A percentile compares a stretch with the other conserved stretches of the same genome.
Conservation (phyloP, 2,888 invertebrate genomes). For the Auanema sp. region DNA sequence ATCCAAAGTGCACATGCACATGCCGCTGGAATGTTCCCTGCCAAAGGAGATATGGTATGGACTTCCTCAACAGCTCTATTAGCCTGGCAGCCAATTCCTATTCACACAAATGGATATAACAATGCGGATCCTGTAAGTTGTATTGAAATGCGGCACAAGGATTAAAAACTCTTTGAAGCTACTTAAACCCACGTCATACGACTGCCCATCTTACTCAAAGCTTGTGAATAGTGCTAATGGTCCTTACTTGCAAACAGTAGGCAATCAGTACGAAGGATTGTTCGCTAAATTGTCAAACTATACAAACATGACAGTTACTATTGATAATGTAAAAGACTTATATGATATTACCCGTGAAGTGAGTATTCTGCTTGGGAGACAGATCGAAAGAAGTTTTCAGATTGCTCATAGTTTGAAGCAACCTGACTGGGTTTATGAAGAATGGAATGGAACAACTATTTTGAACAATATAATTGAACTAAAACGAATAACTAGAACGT, state of each 20-base stretch:
- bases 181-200: constrained; percentile 38
- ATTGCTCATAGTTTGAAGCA: constrained; percentile 31
- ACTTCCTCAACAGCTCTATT: constrained; percentile 16
- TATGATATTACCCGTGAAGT: constrained; percentile 44
- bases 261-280: constrained; percentile 3
- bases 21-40: constrained; percentile 77
- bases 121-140: constrained; percentile 38
- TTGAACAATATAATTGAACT: constrained; percentile 35
- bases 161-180: no score
- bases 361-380: constrained; percentile 1
- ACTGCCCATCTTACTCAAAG: constrained; percentile 31
- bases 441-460: constrained; percentile 28
- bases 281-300: constrained; percentile 10
- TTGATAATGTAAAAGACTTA: constrained; percentile 35
- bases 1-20: constrained; percentile 81
- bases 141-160: no score
- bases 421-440: constrained; percentile 30
- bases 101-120: constrained; percentile 28
- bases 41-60: constrained; percentile 30
- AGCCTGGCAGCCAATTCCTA: constrained; percentile 43
- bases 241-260: not conserved
- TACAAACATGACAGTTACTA: constrained; percentile 18
- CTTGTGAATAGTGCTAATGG: not conserved
- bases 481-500: constrained; percentile 26
- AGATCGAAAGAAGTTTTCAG: constrained; percentile 11